Conservation (phyloP, 2,888 invertebrate genomes). For the Drosophila prolongata region DNA sequence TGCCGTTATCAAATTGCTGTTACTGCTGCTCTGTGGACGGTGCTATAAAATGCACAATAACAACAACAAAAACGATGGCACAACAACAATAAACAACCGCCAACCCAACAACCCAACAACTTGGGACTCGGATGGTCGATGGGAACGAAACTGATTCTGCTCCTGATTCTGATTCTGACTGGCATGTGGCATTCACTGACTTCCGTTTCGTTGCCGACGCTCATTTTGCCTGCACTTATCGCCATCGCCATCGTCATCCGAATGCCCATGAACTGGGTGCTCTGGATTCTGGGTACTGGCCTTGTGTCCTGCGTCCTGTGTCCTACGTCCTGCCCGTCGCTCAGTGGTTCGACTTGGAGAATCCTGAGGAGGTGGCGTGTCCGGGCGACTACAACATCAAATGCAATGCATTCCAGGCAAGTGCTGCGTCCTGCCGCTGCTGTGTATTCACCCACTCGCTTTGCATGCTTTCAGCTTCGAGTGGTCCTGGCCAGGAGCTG, state of each 20-base stretch:
- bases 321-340: constrained; percentile 11
- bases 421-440: constrained; percentile 44
- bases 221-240: constrained; percentile 79
- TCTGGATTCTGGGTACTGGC: constrained; percentile 5
- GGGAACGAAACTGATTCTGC: constrained; percentile 57
- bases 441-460: constrained; percentile 58
- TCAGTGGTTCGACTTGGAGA: constrained; percentile 94
- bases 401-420: constrained; percentile 87
- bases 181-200: constrained; percentile 74
- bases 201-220: constrained; percentile 69
- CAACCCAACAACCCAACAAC: constrained; percentile 44
- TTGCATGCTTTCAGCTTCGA: constrained; percentile 73
- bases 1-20: constrained; percentile 64
- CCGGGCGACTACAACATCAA: constrained; percentile 89
- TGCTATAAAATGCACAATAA: constrained; percentile 61
- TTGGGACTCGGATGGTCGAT: constrained; percentile 59
- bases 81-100: constrained; percentile 47
- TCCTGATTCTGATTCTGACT: constrained; percentile 59
- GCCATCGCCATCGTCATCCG: constrained; percentile 51
- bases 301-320: not conserved
- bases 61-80: constrained; percentile 38
- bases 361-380: constrained; percentile 89
- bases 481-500: constrained; percentile 66
- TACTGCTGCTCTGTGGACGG: constrained; percentile 47
- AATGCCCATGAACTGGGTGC: constrained; percentile 21